A percentile compares a stretch with the other conserved stretches of the same genome.
Conservation (phyloP, 2,113 vertebrate genomes). For the Rallus limicola region DNA sequence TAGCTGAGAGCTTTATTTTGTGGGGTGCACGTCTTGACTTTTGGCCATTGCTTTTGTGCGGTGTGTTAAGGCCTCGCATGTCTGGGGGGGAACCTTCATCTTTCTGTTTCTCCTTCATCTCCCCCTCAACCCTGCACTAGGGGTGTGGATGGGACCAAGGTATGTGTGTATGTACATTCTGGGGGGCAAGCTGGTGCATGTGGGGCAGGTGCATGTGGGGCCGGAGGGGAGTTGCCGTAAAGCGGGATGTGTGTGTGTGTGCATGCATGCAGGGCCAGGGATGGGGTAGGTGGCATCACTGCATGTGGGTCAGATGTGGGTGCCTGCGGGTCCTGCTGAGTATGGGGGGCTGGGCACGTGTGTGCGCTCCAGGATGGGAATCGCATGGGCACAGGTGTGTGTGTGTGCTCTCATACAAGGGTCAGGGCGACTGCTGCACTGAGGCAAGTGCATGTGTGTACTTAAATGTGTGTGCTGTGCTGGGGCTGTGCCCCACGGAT, state of each 20-base stretch:
- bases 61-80: background rate
- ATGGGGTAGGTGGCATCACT: fast-evolving
- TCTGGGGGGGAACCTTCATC: no score
- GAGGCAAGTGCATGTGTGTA: fast-evolving
- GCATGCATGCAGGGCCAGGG: background rate
- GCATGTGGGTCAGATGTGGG: background rate
- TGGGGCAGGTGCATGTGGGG: background rate
- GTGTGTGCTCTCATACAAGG: fast-evolving
- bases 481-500: background rate
- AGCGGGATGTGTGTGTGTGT: background rate
- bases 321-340: background rate
- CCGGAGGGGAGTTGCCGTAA: fast-evolving
- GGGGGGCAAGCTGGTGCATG: fast-evolving
- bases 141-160: background rate
- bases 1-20: background rate
- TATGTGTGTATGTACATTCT: fast-evolving
- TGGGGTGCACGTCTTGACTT: fast-evolving
- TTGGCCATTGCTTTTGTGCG: fast-evolving
- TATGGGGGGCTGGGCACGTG: fast-evolving
- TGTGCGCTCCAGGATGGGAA: background rate
- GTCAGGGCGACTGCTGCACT: fast-evolving
- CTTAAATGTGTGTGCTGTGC: background rate
- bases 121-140: fast-evolving
- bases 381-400: background rate
- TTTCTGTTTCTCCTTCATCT: background rate